Conservation (phyloP, 2,888 invertebrate species). For the Didymodactylos carnosus region DNA sequence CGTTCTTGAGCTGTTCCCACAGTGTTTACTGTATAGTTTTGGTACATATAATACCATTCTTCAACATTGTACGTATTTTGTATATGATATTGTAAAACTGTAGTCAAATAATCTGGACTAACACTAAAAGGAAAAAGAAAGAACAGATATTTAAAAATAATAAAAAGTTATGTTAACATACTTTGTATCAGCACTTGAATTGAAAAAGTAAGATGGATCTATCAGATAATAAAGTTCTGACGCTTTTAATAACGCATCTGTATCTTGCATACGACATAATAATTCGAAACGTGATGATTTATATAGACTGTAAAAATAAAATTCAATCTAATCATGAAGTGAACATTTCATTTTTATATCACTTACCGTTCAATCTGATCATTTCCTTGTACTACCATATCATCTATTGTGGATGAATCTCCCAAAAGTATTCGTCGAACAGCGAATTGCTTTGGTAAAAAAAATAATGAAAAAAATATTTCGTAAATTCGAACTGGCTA, state of each 20-base stretch:
- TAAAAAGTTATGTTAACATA: not conserved
- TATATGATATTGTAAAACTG: constrained; percentile 8
- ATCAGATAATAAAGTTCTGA: not conserved
- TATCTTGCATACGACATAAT: constrained; percentile 10
- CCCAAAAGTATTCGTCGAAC: not conserved
- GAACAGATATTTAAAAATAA: not conserved
- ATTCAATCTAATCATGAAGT: not conserved
- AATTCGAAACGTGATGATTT: constrained; percentile 1
- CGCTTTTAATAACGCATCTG: constrained; percentile 5
- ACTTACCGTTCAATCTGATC: not conserved
- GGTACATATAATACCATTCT: constrained; percentile 4
- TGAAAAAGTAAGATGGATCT: not conserved
- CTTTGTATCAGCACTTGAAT: not conserved
- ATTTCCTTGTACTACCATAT: not conserved
- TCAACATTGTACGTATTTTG: constrained; percentile 12
- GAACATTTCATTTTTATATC: not conserved
- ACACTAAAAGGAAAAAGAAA: not conserved
- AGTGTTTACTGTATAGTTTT: not conserved
- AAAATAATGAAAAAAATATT: not conserved
- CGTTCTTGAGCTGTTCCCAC: not conserved
- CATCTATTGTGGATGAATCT: too few relatives aligned
- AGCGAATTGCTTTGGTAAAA: not conserved
- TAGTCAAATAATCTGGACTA: not conserved
- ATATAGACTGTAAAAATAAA: not conserved
- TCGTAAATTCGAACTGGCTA: too few relatives aligned